These are phyloP conservation scores for Telmatherina bonti DNA, from an alignment of 2,797 vertebrate species.

Conservation along the genomic window DNA sequence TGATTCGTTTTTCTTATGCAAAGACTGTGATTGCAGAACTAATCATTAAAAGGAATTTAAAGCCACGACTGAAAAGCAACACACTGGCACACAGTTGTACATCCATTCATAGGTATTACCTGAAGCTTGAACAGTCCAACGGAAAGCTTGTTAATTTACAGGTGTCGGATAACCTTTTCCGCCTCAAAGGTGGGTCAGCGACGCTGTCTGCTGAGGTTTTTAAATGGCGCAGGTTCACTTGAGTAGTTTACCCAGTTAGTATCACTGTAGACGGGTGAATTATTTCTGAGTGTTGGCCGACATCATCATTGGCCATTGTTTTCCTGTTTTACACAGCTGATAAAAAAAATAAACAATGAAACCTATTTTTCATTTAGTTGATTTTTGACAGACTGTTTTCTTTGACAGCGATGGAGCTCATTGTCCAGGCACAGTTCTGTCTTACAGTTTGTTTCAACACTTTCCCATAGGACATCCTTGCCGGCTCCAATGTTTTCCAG, in stretches of 20 bases:
- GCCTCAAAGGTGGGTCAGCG: constrained; percentile 38
- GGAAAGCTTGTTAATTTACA: constrained; percentile 58
- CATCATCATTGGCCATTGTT: neutral
- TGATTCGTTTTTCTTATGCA: neutral
- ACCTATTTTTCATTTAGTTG: no score
- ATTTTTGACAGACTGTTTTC: neutral
- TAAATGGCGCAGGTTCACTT: neutral
- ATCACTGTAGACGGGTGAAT: neutral
- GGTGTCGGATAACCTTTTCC: constrained; percentile 71
- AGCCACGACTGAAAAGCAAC: constrained; percentile 6
- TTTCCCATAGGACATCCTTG: constrained; percentile 86
- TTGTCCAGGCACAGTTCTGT: neutral
- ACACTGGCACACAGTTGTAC: constrained; percentile 15
- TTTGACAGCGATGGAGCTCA: neutral
- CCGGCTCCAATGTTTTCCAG: constrained; percentile 97
- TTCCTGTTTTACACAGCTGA: no score
- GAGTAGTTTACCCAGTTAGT: neutral
- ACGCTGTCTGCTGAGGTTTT: constrained; percentile 24
- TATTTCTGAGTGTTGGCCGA: neutral
- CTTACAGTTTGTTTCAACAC: neutral
- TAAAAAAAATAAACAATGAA: no score
- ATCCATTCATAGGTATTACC: constrained; percentile 64
- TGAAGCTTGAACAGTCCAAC: constrained; percentile 52
- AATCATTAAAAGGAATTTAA: neutral
- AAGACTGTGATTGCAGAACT: neutral